Evolutionary conservation across 2,888 invertebrate species (phyloP).

Genomic region (Athripsodes cinereus): DNA sequence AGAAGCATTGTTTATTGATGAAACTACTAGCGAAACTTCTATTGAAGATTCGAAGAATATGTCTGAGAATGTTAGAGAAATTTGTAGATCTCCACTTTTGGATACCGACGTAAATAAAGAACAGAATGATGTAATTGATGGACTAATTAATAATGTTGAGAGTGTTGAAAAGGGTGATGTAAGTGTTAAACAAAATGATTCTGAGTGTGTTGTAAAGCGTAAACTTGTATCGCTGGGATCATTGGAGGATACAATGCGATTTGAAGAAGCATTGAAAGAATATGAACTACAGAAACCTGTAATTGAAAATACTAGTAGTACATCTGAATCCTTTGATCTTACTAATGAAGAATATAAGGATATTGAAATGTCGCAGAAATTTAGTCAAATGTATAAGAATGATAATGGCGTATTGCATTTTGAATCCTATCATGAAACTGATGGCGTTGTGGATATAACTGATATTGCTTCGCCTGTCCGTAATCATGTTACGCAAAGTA

Average conservation of each 20-base stretch:
- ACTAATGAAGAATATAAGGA: slow-evolving; percentile 10
- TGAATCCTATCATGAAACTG: slow-evolving; percentile 30
- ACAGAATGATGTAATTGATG: background rate
- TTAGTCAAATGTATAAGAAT: slow-evolving; percentile 15
- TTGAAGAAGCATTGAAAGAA: background rate
- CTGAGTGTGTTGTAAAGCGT: background rate
- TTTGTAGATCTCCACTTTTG: background rate
- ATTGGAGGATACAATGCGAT: background rate
- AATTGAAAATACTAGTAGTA: background rate
- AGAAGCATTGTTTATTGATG: background rate
- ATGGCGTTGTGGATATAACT: slow-evolving; percentile 8
- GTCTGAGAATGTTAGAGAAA: too few relatives aligned
- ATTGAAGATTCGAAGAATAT: background rate
- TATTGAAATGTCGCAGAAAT: slow-evolving; percentile 1
- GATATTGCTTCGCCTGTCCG: background rate
- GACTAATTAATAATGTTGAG: background rate
- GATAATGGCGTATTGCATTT: slow-evolving; percentile 31
- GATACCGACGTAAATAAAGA: background rate
- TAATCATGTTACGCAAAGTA: background rate
- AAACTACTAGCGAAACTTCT: background rate
- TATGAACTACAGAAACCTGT: background rate
- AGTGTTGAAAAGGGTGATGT: background rate
- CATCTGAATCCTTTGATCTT: slow-evolving; percentile 8
- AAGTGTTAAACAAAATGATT: background rate
- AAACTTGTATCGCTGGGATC: background rate